A percentile compares a stretch with the other conserved stretches of the same genome.
Conservation (phyloP, 2,888 invertebrate species). For the Macrostomum cliftonense region DNA sequence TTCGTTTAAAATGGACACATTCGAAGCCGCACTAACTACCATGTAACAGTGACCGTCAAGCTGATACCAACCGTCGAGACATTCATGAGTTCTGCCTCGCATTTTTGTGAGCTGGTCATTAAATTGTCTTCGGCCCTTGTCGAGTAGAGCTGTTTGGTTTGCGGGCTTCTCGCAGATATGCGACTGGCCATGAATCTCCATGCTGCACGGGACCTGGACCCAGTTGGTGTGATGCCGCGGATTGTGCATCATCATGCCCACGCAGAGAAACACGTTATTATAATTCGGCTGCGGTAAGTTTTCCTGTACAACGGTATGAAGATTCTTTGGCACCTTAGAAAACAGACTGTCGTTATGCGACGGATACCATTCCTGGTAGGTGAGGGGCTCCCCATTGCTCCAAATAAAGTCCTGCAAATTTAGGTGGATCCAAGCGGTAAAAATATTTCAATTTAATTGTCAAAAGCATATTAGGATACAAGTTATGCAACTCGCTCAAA, state of each 20-base stretch:
- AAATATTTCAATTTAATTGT: too few species aligned
- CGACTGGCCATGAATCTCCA: conserved; percentile 1
- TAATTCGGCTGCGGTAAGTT: too few species aligned
- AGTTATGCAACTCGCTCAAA: too few species aligned
- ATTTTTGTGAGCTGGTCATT: not conserved
- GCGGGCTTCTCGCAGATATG: conserved; percentile 7
- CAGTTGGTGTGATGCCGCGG: conserved; percentile 7
- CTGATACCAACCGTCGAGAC: not conserved
- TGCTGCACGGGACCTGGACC: conserved; percentile 7
- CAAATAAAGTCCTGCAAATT: too few species aligned
- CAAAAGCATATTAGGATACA: too few species aligned
- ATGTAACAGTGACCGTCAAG: conserved; percentile 1
- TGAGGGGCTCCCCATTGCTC: too few species aligned
- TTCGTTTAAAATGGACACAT: too few species aligned
- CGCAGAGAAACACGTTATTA: not conserved
- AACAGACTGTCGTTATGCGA: too few species aligned
- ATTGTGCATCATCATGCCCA: conserved; percentile 1
- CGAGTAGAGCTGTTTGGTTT: not conserved
- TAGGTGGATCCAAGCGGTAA: too few species aligned
- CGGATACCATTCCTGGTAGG: too few species aligned
- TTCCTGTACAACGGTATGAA: too few species aligned
- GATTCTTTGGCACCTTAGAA: too few species aligned
- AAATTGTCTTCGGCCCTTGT: not conserved
- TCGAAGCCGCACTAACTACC: not conserved
- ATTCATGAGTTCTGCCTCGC: not conserved